These are phyloP conservation scores for Gopherus flavomarginatus DNA, from an alignment of 2,113 vertebrate genomes.

Conservation along the genomic window DNA sequence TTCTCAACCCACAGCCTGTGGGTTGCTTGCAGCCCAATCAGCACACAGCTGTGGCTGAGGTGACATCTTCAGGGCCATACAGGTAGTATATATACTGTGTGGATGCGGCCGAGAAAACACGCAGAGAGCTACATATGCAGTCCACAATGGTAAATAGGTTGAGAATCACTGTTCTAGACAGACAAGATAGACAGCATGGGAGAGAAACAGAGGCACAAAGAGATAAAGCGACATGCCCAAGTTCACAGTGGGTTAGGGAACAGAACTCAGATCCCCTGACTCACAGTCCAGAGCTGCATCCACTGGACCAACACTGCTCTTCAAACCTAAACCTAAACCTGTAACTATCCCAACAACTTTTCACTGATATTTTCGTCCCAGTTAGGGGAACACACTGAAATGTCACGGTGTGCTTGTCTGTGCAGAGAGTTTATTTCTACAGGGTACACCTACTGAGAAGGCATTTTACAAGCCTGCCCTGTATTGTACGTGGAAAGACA, in stretches of 20 bases:
- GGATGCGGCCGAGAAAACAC: too few relatives aligned
- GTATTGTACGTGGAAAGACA: not conserved
- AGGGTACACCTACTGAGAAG: not conserved
- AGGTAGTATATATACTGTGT: too few relatives aligned
- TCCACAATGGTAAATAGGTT: too few relatives aligned
- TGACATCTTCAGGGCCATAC: too few relatives aligned
- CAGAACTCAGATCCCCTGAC: not conserved
- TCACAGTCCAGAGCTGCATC: not conserved
- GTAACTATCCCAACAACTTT: fast-evolving
- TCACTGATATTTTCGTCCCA: not conserved
- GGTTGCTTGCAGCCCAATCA: too few relatives aligned
- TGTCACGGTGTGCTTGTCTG: not conserved
- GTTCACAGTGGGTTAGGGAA: not conserved
- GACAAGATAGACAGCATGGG: not conserved
- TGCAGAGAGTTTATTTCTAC: not conserved
- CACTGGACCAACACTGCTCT: not conserved
- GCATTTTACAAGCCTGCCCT: not conserved
- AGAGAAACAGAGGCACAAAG: not conserved
- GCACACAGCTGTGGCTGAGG: too few relatives aligned
- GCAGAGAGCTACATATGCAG: too few relatives aligned
- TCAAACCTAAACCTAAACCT: fast-evolving
- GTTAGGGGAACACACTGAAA: fast-evolving
- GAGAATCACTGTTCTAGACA: not conserved
- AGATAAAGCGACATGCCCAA: not conserved
- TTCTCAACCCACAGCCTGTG: too few relatives aligned